These are phyloP conservation scores for Camelus dromedarius DNA, from an alignment of 2,113 vertebrate species.

Conservation along the genomic window DNA sequence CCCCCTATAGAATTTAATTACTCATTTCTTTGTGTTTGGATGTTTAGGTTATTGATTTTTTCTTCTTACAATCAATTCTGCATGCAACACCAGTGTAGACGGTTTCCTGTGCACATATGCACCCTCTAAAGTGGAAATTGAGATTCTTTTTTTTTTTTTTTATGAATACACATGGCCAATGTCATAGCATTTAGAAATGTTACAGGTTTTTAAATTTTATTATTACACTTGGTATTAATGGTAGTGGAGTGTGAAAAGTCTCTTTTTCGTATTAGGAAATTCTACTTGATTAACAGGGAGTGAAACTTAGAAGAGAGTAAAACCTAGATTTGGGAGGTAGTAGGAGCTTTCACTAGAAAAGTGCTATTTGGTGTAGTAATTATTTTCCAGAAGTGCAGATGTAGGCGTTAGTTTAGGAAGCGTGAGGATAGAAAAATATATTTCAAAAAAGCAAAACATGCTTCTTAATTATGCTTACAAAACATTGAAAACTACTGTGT, in stretches of 20 bases:
- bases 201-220: not conserved
- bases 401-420: slow-evolving; percentile 23
- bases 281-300: not conserved
- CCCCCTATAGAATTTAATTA: not conserved
- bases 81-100: not conserved
- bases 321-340: not conserved
- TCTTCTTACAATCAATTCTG: not conserved
- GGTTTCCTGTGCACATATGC: not conserved
- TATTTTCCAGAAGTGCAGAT: not conserved
- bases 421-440: not conserved
- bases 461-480: not conserved
- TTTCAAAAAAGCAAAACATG: slow-evolving; percentile 45
- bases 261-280: not conserved
- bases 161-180: not conserved
- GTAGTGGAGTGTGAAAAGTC: not conserved
- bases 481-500: not conserved
- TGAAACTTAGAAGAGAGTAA: not conserved
- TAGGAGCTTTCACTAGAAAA: not conserved
- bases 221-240: not conserved
- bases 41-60: not conserved
- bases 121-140: not conserved
- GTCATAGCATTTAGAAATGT: not conserved
- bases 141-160: not conserved
- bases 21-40: not conserved
- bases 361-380: not conserved